A percentile compares a stretch with the other conserved stretches of the same genome.
phyloP scores from a whole-genome alignment of 1,140 invertebrate genomes.

The Pogonus chalceus region DNA sequence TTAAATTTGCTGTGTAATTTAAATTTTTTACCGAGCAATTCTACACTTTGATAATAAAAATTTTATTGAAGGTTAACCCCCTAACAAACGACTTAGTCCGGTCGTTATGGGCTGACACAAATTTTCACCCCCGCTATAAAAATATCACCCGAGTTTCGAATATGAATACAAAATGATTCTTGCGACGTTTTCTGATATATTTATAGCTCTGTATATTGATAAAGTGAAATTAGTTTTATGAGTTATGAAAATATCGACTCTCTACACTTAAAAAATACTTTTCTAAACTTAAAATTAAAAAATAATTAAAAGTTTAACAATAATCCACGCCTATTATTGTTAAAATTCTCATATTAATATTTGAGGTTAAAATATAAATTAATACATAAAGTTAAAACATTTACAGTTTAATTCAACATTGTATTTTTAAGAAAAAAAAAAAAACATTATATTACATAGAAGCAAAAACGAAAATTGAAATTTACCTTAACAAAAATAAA shows the following conservation, averaged over 20 bases:
- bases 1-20: background rate
- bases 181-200: background rate
- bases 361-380: no score
- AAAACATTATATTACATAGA: no score
- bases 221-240: background rate
- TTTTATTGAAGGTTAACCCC: background rate
- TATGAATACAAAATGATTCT: slow-evolving; percentile 1
- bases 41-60: background rate
- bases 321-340: no score
- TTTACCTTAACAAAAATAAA: no score
- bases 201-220: background rate
- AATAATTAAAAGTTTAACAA: no score
- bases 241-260: background rate
- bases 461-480: no score
- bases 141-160: background rate
- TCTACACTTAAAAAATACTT: no score
- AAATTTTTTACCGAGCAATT: background rate
- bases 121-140: background rate
- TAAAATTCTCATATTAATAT: no score
- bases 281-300: no score
- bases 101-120: background rate
- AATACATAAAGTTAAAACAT: no score
- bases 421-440: no score
- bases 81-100: background rate
- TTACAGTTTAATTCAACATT: no score